phyloP scores from a whole-genome alignment of 2,888 invertebrate genomes.

The Allygus modestus region DNA sequence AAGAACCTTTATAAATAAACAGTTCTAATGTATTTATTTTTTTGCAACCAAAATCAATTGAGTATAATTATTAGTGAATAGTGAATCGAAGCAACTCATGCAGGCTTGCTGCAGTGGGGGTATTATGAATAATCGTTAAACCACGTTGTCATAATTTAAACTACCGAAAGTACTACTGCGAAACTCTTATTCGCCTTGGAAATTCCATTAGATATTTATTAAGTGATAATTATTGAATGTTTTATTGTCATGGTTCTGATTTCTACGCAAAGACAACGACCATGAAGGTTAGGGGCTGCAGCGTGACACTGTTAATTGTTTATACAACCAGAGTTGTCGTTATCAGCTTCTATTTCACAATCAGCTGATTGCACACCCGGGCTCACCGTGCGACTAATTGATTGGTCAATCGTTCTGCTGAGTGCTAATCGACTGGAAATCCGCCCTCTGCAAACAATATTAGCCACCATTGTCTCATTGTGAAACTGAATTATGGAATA shows the following conservation, averaged over 20 bases:
- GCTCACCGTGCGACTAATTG: slow-evolving; percentile 43
- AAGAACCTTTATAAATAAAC: too few relatives aligned
- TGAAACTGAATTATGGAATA: background rate
- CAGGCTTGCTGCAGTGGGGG: too few relatives aligned
- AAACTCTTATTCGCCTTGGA: background rate
- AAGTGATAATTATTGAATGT: background rate
- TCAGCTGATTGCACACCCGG: slow-evolving; percentile 30
- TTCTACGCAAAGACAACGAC: background rate
- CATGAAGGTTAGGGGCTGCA: slow-evolving; percentile 36
- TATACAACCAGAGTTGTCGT: slow-evolving; percentile 18
- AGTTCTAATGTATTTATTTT: too few relatives aligned
- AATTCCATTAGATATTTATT: background rate
- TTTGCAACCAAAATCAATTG: too few relatives aligned
- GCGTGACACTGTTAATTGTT: slow-evolving; percentile 47
- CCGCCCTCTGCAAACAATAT: slow-evolving; percentile 38
- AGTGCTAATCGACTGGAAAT: slow-evolving; percentile 48
- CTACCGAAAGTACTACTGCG: too few relatives aligned
- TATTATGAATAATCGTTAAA: too few relatives aligned
- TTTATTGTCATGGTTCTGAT: background rate
- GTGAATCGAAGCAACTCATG: too few relatives aligned
- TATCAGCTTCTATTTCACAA: slow-evolving; percentile 7
- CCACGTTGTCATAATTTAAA: too few relatives aligned
- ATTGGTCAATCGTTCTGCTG: slow-evolving; percentile 14
- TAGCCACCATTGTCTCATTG: background rate
- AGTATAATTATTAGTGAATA: too few relatives aligned